A percentile compares a stretch with the other conserved stretches of the same genome.
Evolutionary conservation across 1,140 invertebrate genomes (phyloP).

Genomic region (Trichomalopsis sarcophagae): DNA sequence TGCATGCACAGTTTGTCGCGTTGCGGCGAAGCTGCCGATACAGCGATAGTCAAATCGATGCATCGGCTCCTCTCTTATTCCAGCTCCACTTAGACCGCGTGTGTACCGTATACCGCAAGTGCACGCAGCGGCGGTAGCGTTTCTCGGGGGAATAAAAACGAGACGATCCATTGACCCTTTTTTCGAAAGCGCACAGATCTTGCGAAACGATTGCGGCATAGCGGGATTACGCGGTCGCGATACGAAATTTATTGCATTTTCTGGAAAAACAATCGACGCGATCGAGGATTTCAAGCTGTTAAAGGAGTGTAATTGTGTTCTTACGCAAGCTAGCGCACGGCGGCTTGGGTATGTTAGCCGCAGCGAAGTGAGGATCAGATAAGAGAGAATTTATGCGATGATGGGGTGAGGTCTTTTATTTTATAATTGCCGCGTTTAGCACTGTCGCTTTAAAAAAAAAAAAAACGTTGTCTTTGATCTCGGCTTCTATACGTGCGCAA

Average conservation of each 20-base stretch:
- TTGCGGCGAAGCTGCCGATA: slow-evolving; percentile 6
- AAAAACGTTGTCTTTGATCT: not conserved
- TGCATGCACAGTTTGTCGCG: not conserved
- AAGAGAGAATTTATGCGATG: slow-evolving; percentile 7
- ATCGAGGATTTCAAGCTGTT: not conserved
- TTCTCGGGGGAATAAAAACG: not conserved
- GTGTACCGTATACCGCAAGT: not conserved
- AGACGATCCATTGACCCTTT: not conserved
- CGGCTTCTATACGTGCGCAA: not conserved
- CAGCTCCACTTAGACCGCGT: not conserved
- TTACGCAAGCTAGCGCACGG: not conserved
- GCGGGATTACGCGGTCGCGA: not conserved
- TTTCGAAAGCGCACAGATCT: slow-evolving; percentile 32
- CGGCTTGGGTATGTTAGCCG: not conserved
- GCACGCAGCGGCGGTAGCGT: too few species aligned
- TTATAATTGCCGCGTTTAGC: slow-evolving; percentile 7
- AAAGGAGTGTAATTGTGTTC: slow-evolving; percentile 26
- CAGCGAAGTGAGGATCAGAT: not conserved
- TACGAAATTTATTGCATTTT: slow-evolving; percentile 37
- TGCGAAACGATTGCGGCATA: slow-evolving; percentile 15
- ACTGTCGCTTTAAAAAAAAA: not conserved
- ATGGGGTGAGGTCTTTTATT: slow-evolving; percentile 6
- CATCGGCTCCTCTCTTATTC: slow-evolving; percentile 13
- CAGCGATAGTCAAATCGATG: slow-evolving; percentile 29
- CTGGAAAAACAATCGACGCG: slow-evolving; percentile 39